Base-by-base conservation (phyloP, 2,888 invertebrate species). In the Chouioia cunea region DNA sequence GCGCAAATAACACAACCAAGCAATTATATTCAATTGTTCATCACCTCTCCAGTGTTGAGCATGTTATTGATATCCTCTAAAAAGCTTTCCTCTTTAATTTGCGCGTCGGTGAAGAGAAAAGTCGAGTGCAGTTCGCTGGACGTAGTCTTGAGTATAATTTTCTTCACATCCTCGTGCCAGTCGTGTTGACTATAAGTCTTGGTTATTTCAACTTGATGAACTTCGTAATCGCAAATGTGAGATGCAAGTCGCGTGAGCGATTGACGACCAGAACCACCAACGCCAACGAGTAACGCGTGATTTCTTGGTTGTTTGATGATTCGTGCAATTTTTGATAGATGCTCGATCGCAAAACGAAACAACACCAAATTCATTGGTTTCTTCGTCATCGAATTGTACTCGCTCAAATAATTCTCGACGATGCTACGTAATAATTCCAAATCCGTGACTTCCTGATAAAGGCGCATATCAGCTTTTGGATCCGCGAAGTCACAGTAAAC, bases 401-500 rank as follows among this genome's bases (percentile, higher is more conserved):
- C 97, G 0, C 91, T 91, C 15, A 97, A 88, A 86, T 94, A 97
- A 0, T 93, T 92, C 74, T 97, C 95, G 0, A 96, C 96, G 0
- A 95, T 92, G 0, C 89, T 85, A 53, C 92, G 90, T 65, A 97
- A 87, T 75, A 91, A 90, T 54, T 94, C 94, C 82, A 96, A 88
- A 83, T 97, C 93, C 2, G 88, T 86, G 0, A 97, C 95, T 87
- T 97, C 97, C 43, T 47, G 63, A 54, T 85, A 85, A 2, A 64
- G 3, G 50, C 94, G 90, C 2, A 91, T 91, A 79, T 97, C 97
- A 2, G 93, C 93, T 87, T 96, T 93, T 0, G 96, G 95, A 87
- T 97, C 96, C 0, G 95, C 93, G 83, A 97, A 98, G 85, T 98
- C 97, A 83, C 98, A 98, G 85, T 94, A 98, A 71, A 98, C 90